A percentile compares a stretch with the other conserved stretches of the same genome.
Conservation (phyloP, 2,888 invertebrate genomes). For the Cheilosia grossa region DNA sequence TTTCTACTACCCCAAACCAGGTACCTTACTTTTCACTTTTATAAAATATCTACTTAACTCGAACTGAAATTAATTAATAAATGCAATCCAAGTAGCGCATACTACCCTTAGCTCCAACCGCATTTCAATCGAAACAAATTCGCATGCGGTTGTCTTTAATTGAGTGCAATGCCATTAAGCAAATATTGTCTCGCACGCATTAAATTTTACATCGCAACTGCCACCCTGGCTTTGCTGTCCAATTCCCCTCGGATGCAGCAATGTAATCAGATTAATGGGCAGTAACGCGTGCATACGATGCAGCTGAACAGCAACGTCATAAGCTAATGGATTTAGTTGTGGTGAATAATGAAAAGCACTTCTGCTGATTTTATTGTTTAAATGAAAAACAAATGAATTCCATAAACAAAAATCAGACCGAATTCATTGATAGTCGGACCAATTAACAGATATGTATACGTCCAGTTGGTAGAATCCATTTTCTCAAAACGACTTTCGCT, state of each 20-base stretch:
- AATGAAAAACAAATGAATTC: too few relatives aligned
- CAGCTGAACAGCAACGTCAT: slow-evolving; percentile 8
- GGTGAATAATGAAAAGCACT: too few relatives aligned
- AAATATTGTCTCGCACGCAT: slow-evolving; percentile 44
- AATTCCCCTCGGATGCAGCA: slow-evolving; percentile 19
- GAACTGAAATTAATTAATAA: slow-evolving; percentile 18
- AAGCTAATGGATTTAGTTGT: slow-evolving; percentile 16
- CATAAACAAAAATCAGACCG: neutral
- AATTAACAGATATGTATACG: too few relatives aligned
- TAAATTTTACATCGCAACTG: slow-evolving; percentile 30
- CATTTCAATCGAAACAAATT: slow-evolving; percentile 33
- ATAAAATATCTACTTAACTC: neutral
- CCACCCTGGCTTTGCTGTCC: neutral
- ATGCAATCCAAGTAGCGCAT: neutral
- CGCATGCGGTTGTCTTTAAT: slow-evolving; percentile 48
- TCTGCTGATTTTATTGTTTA: too few relatives aligned
- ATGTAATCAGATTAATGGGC: slow-evolving; percentile 53
- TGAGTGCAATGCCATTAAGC: slow-evolving; percentile 46
- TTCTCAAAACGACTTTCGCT: neutral
- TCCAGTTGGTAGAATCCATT: neutral
- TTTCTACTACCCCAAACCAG: too few relatives aligned
- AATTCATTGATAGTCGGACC: neutral
- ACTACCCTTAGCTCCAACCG: neutral
- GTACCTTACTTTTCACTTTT: too few relatives aligned
- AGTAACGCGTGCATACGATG: slow-evolving; percentile 16